These are phyloP conservation scores for Tricholauxania praeusta DNA, from an alignment of 2,888 invertebrate species.

Conservation along the genomic window DNA sequence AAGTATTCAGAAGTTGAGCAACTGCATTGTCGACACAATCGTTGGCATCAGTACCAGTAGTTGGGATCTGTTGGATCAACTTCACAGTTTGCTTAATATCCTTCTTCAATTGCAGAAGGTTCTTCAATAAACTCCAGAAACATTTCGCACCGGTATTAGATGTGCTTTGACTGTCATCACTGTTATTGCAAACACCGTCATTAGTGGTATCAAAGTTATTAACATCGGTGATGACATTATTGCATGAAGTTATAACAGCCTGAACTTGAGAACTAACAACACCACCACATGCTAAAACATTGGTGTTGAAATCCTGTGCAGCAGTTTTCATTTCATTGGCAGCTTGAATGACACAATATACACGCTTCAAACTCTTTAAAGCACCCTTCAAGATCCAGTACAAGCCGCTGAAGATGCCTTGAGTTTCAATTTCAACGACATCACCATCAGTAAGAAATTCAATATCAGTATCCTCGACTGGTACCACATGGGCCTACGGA, in stretches of 20 bases:
- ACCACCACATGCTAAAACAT: constrained; percentile 49
- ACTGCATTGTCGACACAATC: constrained; percentile 34
- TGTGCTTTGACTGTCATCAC: constrained; percentile 32
- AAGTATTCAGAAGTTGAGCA: constrained; percentile 29
- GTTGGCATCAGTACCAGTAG: constrained; percentile 42
- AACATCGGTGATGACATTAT: constrained; percentile 48
- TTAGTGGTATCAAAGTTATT: constrained; percentile 47
- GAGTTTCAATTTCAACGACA: constrained; percentile 25
- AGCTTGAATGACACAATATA: constrained; percentile 55
- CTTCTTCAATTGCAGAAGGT: constrained; percentile 45
- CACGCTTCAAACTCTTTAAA: constrained; percentile 53
- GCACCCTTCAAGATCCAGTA: constrained; percentile 40
- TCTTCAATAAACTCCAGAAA: constrained; percentile 35
- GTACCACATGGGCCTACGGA: background rate
- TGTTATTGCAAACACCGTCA: constrained; percentile 48
- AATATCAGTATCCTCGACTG: constrained; percentile 12
- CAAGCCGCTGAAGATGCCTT: constrained; percentile 27
- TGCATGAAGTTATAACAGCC: constrained; percentile 50
- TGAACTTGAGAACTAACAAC: constrained; percentile 49
- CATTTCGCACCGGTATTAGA: constrained; percentile 45
- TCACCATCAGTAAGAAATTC: constrained; percentile 26
- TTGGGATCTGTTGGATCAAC: constrained; percentile 50
- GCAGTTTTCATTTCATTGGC: constrained; percentile 48
- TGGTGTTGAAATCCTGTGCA: constrained; percentile 45
- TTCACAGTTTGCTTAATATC: constrained; percentile 43